phyloP scores from a whole-genome alignment of 92 coral and sea anemone species.

The Phymanthus crucifer region DNA sequence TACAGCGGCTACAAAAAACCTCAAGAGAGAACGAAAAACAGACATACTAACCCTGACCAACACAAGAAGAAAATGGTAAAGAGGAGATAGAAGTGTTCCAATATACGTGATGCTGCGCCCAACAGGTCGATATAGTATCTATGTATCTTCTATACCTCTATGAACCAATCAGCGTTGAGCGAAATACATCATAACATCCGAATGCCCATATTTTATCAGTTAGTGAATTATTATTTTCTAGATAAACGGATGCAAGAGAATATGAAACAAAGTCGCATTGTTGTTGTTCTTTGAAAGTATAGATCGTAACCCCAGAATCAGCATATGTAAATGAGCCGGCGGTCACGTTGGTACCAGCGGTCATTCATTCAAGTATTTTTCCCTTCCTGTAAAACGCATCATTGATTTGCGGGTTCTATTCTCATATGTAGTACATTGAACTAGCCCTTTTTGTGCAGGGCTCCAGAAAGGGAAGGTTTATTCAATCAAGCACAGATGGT shows the following conservation, averaged over 20 bases:
- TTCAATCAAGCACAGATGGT: neutral
- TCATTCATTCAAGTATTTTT: constrained; percentile 2
- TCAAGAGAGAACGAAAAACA: too few relatives aligned
- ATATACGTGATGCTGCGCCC: neutral
- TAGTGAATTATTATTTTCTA: neutral
- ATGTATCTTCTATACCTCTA: neutral
- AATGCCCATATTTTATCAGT: neutral
- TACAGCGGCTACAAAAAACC: too few relatives aligned
- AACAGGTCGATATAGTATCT: neutral
- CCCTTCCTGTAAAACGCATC: neutral
- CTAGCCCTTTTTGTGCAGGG: neutral
- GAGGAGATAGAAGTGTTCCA: neutral
- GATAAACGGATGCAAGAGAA: neutral
- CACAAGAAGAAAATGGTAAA: neutral
- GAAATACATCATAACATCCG: neutral
- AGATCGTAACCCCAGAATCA: neutral
- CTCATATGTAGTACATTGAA: neutral
- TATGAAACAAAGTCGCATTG: neutral
- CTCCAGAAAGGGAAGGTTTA: neutral
- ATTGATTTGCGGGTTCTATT: neutral
- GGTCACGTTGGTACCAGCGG: constrained; percentile 40
- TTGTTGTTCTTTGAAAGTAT: neutral
- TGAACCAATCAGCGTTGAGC: neutral
- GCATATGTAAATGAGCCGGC: constrained; percentile 2
- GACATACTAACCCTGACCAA: too few relatives aligned